Base-by-base conservation (phyloP, 64 coral and sea anemone genomes). In the Dendrophyllia cribrosa region DNA sequence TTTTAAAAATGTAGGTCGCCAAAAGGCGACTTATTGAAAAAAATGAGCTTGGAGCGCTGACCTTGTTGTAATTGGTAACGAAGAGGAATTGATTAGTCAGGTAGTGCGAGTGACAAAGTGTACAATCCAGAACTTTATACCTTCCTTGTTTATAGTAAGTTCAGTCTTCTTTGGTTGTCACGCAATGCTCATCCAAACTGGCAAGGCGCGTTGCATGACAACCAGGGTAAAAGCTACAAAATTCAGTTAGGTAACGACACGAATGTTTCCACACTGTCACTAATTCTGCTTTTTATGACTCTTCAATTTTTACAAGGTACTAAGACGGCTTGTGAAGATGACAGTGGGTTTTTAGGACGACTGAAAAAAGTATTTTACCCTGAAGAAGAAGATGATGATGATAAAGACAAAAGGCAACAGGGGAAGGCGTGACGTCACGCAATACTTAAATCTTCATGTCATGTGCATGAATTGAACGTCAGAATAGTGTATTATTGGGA, bases 221-320 rank as follows among this genome's bases (percentile, higher is more conserved):
- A 6, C 45, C 17, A 2, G 15, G 17, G 14, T 4, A 8, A 12
- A 25, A 34, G 34, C 2, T 34, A 34, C 34, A 2, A 34, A 34
- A 34, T 34, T 34, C 34, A 58, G 55, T 58, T 58, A 58, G 61
- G 9, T 4, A 17, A 46, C 43, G 12, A 74, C 34, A 43, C 12
- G 15, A 61, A 80, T 70, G 67, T 69, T 43, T 19, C 13, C 17
- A 51, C 61, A 84, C 45, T 65, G 80, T 84, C 80, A 84, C 45
- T 84, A 84, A 84, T 59, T 82, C 59, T 65, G 7, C 80, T 62
- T 84, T 72, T 84, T 84, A 0, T 68, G 80, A 20, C 80, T 84
- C 62, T 50, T 68, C 80, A 84, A 84, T 84, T 84, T 67, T 67
- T 84, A 60, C 80, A 84, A 84, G 60, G 61, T 51, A 68, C 80